Evolutionary conservation across 2,888 invertebrate genomes (phyloP).

Genomic region (Trichogramma dendrolimi): DNA sequence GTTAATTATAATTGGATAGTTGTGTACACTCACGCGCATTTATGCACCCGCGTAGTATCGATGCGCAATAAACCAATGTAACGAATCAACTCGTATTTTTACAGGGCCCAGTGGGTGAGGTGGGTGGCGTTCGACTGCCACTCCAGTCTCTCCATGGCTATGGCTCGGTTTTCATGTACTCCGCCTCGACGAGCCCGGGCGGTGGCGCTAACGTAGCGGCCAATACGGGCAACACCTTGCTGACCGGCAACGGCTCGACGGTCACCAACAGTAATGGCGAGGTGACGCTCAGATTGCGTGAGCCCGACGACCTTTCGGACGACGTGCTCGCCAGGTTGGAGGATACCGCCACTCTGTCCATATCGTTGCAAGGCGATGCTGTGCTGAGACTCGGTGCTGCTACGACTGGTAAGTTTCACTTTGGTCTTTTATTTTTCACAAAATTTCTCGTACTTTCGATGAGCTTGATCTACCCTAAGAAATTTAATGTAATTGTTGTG

Average conservation of each 20-base stretch:
- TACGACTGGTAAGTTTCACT: conserved; percentile 43
- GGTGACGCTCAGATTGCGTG: conserved; percentile 50
- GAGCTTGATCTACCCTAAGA: too few species aligned
- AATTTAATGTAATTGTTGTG: background rate
- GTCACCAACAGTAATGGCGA: conserved; percentile 44
- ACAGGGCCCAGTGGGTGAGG: conserved; percentile 51
- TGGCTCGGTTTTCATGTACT: conserved; percentile 52
- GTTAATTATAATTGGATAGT: too few species aligned
- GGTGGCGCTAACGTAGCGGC: conserved; percentile 43
- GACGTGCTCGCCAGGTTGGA: conserved; percentile 51
- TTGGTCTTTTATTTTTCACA: background rate
- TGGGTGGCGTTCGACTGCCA: conserved; percentile 51
- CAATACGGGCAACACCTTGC: conserved; percentile 43
- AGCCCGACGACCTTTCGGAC: conserved; percentile 51
- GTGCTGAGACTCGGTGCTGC: conserved; percentile 50
- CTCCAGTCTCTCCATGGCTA: conserved; percentile 51
- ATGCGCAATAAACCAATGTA: too few species aligned
- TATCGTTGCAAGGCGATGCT: conserved; percentile 50
- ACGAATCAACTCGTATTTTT: conserved; percentile 9
- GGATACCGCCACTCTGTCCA: conserved; percentile 50
- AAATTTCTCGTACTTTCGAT: too few species aligned
- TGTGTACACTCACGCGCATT: too few species aligned
- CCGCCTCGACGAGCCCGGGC: conserved; percentile 51
- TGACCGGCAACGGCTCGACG: conserved; percentile 41
- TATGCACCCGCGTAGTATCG: too few species aligned